Evolutionary conservation across 2,113 vertebrate genomes (phyloP).

Genomic region (Eira barbara): DNA sequence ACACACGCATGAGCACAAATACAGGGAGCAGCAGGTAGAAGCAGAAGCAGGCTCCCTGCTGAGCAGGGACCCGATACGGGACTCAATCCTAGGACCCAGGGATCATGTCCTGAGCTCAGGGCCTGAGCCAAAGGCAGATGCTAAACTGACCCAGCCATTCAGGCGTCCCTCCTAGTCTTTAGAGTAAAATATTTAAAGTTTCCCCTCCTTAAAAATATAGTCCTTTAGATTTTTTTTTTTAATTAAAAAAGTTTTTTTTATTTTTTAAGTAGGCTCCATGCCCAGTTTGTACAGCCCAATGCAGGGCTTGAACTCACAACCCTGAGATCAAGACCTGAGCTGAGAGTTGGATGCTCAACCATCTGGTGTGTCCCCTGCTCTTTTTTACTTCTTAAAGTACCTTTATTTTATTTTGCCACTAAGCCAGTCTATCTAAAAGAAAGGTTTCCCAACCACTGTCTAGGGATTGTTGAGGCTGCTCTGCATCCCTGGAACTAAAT

Average conservation of each 20-base stretch:
- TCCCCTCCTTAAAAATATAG: background rate
- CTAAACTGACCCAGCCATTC: background rate
- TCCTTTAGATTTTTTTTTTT: background rate
- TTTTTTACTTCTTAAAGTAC: background rate
- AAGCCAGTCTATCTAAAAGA: background rate
- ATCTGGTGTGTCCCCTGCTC: too few species aligned
- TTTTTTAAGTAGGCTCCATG: too few species aligned
- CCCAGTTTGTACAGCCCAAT: too few species aligned
- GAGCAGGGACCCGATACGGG: background rate
- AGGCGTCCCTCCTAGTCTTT: background rate
- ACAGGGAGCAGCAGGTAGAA: background rate
- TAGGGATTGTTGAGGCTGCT: background rate
- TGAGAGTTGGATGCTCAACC: too few species aligned
- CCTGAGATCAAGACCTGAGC: too few species aligned
- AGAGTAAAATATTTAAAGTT: background rate
- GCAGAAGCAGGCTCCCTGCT: background rate
- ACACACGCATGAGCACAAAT: background rate
- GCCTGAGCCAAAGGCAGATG: background rate
- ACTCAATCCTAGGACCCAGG: background rate
- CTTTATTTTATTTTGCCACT: slow-evolving; percentile 3
- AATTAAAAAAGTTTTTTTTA: too few species aligned
- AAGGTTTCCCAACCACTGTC: background rate
- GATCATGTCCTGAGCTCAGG: background rate
- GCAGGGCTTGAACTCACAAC: too few species aligned
- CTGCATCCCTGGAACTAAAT: background rate